These are phyloP conservation scores for Thereva unica DNA, from an alignment of 2,888 invertebrate genomes.

Conservation along the genomic window DNA sequence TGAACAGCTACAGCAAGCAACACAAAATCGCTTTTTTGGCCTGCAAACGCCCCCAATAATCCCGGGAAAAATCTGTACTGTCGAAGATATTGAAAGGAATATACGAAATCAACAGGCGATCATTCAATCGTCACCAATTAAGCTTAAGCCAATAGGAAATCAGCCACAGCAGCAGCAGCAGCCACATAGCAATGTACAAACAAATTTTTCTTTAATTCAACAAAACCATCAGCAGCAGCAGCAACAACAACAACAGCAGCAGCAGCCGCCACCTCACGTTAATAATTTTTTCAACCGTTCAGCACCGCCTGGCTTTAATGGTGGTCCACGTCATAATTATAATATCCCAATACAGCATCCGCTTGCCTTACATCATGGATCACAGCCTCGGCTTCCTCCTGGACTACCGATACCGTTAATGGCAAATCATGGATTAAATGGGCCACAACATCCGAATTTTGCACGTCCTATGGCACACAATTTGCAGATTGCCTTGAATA, in stretches of 20 bases:
- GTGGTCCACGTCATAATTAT: slow-evolving; percentile 42
- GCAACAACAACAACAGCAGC: slow-evolving; percentile 57
- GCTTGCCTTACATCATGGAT: slow-evolving; percentile 47
- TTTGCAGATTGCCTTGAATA: slow-evolving; percentile 57
- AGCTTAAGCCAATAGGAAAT: slow-evolving; percentile 40
- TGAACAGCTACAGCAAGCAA: slow-evolving; percentile 36
- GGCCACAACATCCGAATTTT: slow-evolving; percentile 58
- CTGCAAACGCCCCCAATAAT: slow-evolving; percentile 43
- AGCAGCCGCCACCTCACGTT: slow-evolving; percentile 45
- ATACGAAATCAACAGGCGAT: slow-evolving; percentile 54
- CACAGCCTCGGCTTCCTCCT: slow-evolving; percentile 52
- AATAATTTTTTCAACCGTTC: slow-evolving; percentile 42
- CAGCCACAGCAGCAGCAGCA: slow-evolving; percentile 45
- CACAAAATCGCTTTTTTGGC: slow-evolving; percentile 46
- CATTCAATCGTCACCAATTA: slow-evolving; percentile 45
- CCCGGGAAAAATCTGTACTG: slow-evolving; percentile 54
- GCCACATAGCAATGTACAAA: slow-evolving; percentile 26
- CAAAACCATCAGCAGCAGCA: slow-evolving; percentile 54
- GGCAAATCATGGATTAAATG: slow-evolving; percentile 27
- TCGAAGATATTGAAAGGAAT: slow-evolving; percentile 57
- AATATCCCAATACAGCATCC: slow-evolving; percentile 43
- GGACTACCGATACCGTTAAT: slow-evolving; percentile 43
- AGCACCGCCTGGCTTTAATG: slow-evolving; percentile 49
- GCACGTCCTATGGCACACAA: slow-evolving; percentile 48
- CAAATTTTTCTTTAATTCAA: slow-evolving; percentile 5